A percentile compares a stretch with the other conserved stretches of the same genome.
These are phyloP conservation scores for Salarias fasciatus DNA, from an alignment of 2,797 vertebrate species.

Conservation along the genomic window DNA sequence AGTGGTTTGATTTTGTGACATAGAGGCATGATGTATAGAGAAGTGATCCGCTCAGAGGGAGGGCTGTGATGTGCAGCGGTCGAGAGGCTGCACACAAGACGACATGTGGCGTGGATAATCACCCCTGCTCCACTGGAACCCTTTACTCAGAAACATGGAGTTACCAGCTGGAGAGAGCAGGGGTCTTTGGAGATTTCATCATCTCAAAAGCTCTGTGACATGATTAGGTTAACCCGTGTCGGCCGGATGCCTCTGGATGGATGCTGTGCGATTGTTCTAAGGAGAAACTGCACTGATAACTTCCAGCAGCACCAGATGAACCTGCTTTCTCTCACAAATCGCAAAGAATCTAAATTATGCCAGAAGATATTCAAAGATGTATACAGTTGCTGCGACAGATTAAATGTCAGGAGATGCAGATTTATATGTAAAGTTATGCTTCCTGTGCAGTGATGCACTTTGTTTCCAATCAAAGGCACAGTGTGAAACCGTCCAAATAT, in stretches of 20 bases:
- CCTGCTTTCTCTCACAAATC: neutral
- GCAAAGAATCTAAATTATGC: neutral
- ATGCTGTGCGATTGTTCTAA: slow-evolving; percentile 24
- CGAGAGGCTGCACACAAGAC: slow-evolving; percentile 53
- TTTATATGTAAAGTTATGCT: slow-evolving; percentile 1
- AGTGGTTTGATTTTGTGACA: slow-evolving; percentile 24
- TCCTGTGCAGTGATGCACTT: slow-evolving; percentile 27
- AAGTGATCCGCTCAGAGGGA: slow-evolving; percentile 19
- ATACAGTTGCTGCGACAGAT: no score
- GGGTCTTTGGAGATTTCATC: slow-evolving; percentile 55
- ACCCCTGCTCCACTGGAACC: slow-evolving; percentile 52
- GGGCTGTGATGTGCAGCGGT: slow-evolving; percentile 42
- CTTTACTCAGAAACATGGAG: slow-evolving; percentile 57
- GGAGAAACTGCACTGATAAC: neutral
- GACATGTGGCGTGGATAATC: slow-evolving; percentile 74
- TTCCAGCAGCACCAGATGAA: slow-evolving; percentile 1
- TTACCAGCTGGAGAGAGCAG: slow-evolving; percentile 63
- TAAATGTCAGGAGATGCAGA: slow-evolving; percentile 6
- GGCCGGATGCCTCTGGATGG: slow-evolving; percentile 28
- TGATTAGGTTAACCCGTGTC: slow-evolving; percentile 51
- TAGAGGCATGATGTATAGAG: slow-evolving; percentile 34
- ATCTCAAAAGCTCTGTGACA: slow-evolving; percentile 65
- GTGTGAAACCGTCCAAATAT: slow-evolving; percentile 74
- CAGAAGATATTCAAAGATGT: neutral
- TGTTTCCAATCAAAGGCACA: slow-evolving; percentile 63